These are phyloP conservation scores for Nothoprocta perdicaria DNA, from an alignment of 2,113 vertebrate species.

Conservation along the genomic window DNA sequence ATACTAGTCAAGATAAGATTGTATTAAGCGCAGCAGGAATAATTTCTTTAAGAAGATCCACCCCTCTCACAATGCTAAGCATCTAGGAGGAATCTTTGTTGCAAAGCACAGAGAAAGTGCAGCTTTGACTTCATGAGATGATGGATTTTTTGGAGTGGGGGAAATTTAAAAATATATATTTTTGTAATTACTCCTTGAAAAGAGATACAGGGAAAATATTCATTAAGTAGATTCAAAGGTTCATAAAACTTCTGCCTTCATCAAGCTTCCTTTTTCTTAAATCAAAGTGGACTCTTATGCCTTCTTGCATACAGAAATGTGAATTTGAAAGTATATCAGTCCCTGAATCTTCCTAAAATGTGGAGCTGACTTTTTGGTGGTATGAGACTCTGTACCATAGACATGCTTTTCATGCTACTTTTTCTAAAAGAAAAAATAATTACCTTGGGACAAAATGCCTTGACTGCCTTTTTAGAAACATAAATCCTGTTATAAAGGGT, in stretches of 20 bases:
- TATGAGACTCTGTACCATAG: background rate
- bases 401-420: background rate
- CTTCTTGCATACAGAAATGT: background rate
- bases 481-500: conserved; percentile 30
- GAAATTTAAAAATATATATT: background rate
- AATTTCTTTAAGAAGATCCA: background rate
- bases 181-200: conserved; percentile 6
- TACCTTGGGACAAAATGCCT: conserved; percentile 33
- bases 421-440: background rate
- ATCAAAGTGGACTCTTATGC: background rate
- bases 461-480: conserved; percentile 38
- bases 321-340: background rate
- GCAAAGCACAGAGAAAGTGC: background rate
- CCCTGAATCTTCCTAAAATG: background rate
- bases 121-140: background rate
- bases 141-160: background rate
- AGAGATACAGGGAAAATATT: background rate
- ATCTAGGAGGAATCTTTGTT: background rate
- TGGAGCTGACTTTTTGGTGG: background rate
- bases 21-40: background rate
- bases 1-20: background rate
- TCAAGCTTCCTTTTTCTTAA: background rate
- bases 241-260: background rate
- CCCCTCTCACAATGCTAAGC: background rate
- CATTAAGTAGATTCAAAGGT: background rate